A percentile compares a stretch with the other conserved stretches of the same genome.
These are phyloP conservation scores for Parotocinclus haroldoi DNA, from an alignment of 2,797 vertebrate genomes.

Conservation along the genomic window DNA sequence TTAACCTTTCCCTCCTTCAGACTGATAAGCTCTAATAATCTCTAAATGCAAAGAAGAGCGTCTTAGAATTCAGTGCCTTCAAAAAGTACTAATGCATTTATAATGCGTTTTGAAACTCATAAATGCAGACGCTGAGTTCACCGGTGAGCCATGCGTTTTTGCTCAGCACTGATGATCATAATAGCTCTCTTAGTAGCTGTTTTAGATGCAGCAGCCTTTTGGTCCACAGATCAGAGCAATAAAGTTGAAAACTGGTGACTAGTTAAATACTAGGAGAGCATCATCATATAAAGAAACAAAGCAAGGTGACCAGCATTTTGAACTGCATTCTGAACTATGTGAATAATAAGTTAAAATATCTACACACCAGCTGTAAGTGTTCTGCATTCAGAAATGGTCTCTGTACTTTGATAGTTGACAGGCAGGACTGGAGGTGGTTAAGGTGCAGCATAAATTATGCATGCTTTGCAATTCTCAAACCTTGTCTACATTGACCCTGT, in stretches of 20 bases:
- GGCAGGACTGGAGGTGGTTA: conserved; percentile 17
- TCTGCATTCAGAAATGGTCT: not conserved
- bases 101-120: conserved; percentile 39
- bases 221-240: conserved; percentile 33
- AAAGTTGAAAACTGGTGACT: conserved; percentile 25
- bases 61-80: conserved; percentile 17
- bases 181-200: conserved; percentile 51
- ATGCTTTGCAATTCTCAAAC: conserved; percentile 12
- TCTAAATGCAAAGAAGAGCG: conserved; percentile 15
- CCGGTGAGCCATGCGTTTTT: conserved; percentile 42
- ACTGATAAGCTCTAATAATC: conserved; percentile 18
- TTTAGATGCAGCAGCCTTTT: conserved; percentile 13
- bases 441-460: conserved; percentile 25
- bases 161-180: conserved; percentile 40
- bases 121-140: conserved; percentile 35
- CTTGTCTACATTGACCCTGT: conserved; percentile 23
- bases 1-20: conserved; percentile 46
- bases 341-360: not conserved
- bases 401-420: conserved; percentile 4
- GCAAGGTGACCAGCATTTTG: conserved; percentile 1
- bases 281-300: not conserved
- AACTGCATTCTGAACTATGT: not conserved
- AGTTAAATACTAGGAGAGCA: too few relatives aligned
- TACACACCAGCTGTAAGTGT: not conserved
- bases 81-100: conserved; percentile 33